Conservation (phyloP, 2,113 vertebrate species). For the Gopherus flavomarginatus region DNA sequence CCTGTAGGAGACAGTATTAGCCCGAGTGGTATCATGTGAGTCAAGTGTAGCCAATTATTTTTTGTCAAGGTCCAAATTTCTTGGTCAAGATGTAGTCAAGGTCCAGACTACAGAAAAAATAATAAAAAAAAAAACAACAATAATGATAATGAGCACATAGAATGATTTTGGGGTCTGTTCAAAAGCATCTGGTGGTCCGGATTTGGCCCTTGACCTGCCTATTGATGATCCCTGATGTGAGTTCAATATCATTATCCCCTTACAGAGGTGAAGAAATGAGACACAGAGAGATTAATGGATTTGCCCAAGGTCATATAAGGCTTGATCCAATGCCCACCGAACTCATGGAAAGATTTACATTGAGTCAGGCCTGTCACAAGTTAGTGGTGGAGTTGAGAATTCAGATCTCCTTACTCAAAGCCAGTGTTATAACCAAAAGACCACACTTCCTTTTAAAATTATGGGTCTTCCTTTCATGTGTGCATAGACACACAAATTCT, state of each 20-base stretch:
- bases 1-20: fast-evolving
- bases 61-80: too few relatives aligned
- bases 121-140: too few relatives aligned
- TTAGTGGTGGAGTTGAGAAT: neutral
- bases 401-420: neutral
- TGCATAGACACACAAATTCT: fast-evolving
- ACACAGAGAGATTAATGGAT: fast-evolving
- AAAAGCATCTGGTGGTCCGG: too few relatives aligned
- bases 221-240: neutral
- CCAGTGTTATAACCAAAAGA: neutral
- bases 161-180: too few relatives aligned
- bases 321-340: neutral
- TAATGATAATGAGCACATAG: too few relatives aligned
- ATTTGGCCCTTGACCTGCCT: too few relatives aligned
- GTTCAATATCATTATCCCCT: fast-evolving
- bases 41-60: too few relatives aligned
- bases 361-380: neutral
- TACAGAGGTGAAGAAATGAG: neutral
- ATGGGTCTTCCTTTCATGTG: neutral
- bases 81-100: too few relatives aligned
- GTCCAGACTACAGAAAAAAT: too few relatives aligned
- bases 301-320: neutral
- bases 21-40: neutral
- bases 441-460: neutral
- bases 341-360: fast-evolving